Evolutionary conservation across 2,113 vertebrate species (phyloP), one percentile per base, ranked within the genome.

Genomic region (Silurus meridionalis): DNA sequence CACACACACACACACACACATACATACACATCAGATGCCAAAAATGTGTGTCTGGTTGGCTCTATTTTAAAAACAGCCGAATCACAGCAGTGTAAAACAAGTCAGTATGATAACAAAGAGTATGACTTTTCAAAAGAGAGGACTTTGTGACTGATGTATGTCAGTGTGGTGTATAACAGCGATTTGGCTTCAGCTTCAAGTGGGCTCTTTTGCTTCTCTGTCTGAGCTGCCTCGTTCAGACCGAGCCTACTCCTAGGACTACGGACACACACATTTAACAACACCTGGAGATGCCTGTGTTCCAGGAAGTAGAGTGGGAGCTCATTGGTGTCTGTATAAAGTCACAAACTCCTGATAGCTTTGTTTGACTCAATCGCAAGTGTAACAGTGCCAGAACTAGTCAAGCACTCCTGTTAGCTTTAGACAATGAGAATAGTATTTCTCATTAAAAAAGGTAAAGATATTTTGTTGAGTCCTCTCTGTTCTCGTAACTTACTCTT

Each of bases 21-120:
- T 71, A 89, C 74, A 86, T 80, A 89, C 74, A 89, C 8, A 80
- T 5, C 25, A 86, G 25, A 87, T 28, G 67, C 61, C 50, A 77
- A 72, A 72, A 78, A 89, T 86, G 77, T 66, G 9, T 63, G 72
- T n/a, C 71, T 67, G 60, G 23, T 71, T 23, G 1, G 74, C 63
- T 85, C 81, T 87, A 92, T 93, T 93, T 90, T 93, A 91, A 89
- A 89, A 93, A 93, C 91, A 93, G 86, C 55, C 85, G 84, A 83
- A 86, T 83, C 83, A 37, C 28, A 89, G 87, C 77, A 90, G 84
- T 89, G 86, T 90, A 92, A 93, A 89, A 77, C 89, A 86, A 86
- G 88, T 85, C 88, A 84, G 86, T 90, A 89, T 90, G 88, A 92
- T 90, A 85, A 87, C 80, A 87, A 72, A 83, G 71, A 83, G 81